These are phyloP conservation scores for Vulpes ferrilata DNA, from an alignment of 2,113 vertebrate species.

Conservation along the genomic window DNA sequence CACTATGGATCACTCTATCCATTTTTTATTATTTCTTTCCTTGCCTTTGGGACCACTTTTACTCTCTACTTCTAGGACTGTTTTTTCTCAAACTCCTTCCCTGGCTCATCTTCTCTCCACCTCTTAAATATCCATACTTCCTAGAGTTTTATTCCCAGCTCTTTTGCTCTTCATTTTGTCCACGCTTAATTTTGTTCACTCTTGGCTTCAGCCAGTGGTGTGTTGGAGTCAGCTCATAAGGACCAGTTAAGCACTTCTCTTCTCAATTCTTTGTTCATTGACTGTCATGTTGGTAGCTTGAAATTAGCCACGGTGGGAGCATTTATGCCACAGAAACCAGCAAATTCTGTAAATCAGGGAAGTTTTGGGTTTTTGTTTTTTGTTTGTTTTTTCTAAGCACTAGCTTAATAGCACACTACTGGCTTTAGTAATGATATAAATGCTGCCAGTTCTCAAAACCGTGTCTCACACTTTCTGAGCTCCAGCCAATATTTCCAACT, in stretches of 20 bases:
- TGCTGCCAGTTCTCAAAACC: not conserved
- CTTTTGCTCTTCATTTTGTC: slow-evolving; percentile 15
- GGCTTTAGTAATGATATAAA: not conserved
- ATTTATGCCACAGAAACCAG: not conserved
- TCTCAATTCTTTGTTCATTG: not conserved
- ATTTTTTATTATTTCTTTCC: not conserved
- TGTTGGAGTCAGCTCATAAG: slow-evolving; percentile 12
- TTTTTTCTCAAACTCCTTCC: not conserved
- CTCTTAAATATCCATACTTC: not conserved
- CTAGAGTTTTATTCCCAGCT: not conserved
- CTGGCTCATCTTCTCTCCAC: not conserved
- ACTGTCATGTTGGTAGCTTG: not conserved
- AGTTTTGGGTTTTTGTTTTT: not conserved
- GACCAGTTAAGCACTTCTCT: not conserved
- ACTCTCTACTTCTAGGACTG: not conserved
- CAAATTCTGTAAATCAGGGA: not conserved
- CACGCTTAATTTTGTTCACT: not conserved
- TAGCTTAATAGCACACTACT: not conserved
- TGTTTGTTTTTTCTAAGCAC: not conserved
- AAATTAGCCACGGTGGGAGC: not conserved
- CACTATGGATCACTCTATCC: not conserved
- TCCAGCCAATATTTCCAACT: slow-evolving; percentile 22
- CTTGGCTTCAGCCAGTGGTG: not conserved
- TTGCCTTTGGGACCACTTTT: not conserved
- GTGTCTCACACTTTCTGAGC: slow-evolving; percentile 56